A percentile compares a stretch with the other conserved stretches of the same genome.
Conservation (phyloP, 92 coral and sea anemone genomes). For the Phenganax stokvisi region DNA sequence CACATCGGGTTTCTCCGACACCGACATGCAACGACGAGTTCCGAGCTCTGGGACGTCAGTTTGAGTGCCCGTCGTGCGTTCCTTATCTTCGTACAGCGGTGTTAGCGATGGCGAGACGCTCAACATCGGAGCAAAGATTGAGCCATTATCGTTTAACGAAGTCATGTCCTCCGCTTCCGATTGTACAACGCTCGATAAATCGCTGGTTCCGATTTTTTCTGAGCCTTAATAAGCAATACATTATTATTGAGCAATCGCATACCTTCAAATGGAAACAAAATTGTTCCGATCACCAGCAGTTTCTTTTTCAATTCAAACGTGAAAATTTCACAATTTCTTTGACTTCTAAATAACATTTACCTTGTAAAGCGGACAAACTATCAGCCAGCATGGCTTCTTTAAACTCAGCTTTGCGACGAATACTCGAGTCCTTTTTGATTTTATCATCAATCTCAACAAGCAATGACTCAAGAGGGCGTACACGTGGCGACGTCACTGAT, state of each 20-base stretch:
- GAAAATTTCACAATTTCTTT: no score
- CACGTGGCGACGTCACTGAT: conserved; percentile 48
- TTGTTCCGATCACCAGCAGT: no score
- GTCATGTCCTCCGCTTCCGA: conserved; percentile 30
- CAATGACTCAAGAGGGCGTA: conserved; percentile 69
- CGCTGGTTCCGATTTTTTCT: conserved; percentile 35
- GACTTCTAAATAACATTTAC: conserved; percentile 20
- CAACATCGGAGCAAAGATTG: conserved; percentile 64
- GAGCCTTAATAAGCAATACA: conserved; percentile 6
- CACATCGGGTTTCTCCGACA: conserved; percentile 24
- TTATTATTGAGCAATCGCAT: no score
- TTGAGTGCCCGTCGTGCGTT: conserved; percentile 61
- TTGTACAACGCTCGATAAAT: conserved; percentile 28
- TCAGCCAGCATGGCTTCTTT: conserved; percentile 52
- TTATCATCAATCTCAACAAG: conserved; percentile 78
- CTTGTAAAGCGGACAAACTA: conserved; percentile 42
- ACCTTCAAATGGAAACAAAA: no score
- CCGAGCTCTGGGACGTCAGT: conserved; percentile 43
- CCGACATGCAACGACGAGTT: conserved; percentile 24
- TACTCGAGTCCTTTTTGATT: conserved; percentile 63
- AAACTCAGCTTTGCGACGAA: conserved; percentile 57
- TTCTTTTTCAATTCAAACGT: no score
- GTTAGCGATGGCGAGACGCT: conserved; percentile 70
- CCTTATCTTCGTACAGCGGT: conserved; percentile 77
- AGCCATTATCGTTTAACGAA: conserved; percentile 31